A percentile compares a stretch with the other conserved stretches of the same genome.
Evolutionary conservation across 2,888 invertebrate species (phyloP).

Genomic region (Mesorhabditis spiculigera): DNA sequence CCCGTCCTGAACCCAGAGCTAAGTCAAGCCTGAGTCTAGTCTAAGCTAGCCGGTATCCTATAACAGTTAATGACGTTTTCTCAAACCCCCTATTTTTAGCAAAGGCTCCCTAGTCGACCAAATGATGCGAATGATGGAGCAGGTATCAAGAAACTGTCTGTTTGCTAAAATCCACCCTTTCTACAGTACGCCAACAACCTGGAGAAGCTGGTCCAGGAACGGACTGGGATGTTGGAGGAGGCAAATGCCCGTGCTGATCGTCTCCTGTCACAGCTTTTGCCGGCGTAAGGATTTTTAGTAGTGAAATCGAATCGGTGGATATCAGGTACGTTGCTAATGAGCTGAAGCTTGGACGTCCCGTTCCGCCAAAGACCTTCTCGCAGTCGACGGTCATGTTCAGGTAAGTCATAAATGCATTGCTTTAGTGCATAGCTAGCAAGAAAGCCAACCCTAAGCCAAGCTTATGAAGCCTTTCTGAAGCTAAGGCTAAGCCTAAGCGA

Average conservation of each 20-base stretch:
- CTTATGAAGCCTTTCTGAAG: too few species aligned
- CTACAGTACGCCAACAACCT: conserved; percentile 55
- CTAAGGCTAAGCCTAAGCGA: too few species aligned
- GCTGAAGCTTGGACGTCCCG: conserved; percentile 51
- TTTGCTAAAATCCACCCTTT: background rate
- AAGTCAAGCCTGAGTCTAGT: background rate
- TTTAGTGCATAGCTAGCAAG: background rate
- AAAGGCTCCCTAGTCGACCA: conserved; percentile 56
- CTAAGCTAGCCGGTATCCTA: too few species aligned
- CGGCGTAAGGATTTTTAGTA: conserved; percentile 18
- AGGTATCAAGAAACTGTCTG: conserved; percentile 19
- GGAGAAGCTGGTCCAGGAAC: conserved; percentile 54
- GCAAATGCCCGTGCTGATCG: conserved; percentile 53
- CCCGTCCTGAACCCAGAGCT: conserved; percentile 8
- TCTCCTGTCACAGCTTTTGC: conserved; percentile 49
- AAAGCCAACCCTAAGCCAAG: too few species aligned
- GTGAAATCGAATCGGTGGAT: too few species aligned
- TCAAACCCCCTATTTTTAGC: too few species aligned
- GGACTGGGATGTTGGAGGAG: conserved; percentile 57
- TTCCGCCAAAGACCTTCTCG: conserved; percentile 51
- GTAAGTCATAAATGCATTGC: conserved; percentile 10
- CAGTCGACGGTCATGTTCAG: conserved; percentile 50
- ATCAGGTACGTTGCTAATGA: conserved; percentile 50
- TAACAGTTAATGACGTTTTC: too few species aligned
- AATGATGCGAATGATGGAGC: conserved; percentile 52